Conservation (phyloP, 2,113 vertebrate species). For the Syngnathoides biaculeatus region DNA sequence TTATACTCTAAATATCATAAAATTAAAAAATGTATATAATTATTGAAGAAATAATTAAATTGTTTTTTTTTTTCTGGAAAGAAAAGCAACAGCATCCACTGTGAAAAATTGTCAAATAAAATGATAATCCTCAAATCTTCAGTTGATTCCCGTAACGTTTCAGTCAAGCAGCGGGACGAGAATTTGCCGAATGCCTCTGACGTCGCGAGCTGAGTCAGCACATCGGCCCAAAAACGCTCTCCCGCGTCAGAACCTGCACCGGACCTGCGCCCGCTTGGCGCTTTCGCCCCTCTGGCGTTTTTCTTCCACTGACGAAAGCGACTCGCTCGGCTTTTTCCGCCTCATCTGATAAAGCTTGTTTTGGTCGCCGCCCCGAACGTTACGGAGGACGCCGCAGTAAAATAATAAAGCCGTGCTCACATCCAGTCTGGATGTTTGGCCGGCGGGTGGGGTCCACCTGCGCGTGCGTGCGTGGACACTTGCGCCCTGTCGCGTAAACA, state of each 20-base stretch:
- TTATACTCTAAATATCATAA: too few relatives aligned
- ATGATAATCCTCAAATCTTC: too few relatives aligned
- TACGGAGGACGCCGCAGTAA: slow-evolving; percentile 60
- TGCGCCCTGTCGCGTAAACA: slow-evolving; percentile 50
- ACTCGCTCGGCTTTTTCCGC: slow-evolving; percentile 54
- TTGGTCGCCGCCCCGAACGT: slow-evolving; percentile 66
- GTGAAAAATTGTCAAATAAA: too few relatives aligned
- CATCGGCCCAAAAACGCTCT: slow-evolving; percentile 48
- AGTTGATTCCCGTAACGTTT: too few relatives aligned
- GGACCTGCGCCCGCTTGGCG: too few relatives aligned
- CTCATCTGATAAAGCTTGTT: slow-evolving; percentile 71
- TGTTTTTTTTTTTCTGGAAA: too few relatives aligned
- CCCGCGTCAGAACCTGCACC: too few relatives aligned
- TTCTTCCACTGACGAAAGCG: slow-evolving; percentile 28
- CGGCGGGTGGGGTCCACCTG: slow-evolving; percentile 57
- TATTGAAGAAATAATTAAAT: too few relatives aligned
- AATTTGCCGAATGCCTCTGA: not conserved
- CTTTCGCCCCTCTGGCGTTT: too few relatives aligned
- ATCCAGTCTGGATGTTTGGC: slow-evolving; percentile 58
- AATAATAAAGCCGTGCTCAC: slow-evolving; percentile 51
- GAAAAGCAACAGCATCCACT: too few relatives aligned
- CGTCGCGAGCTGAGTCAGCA: slow-evolving; percentile 60
- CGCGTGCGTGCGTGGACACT: slow-evolving; percentile 41
- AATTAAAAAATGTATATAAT: too few relatives aligned
- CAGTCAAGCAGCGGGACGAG: not conserved